Evolutionary conservation across 2,797 vertebrate genomes (phyloP).

Genomic region (Telmatherina bonti): DNA sequence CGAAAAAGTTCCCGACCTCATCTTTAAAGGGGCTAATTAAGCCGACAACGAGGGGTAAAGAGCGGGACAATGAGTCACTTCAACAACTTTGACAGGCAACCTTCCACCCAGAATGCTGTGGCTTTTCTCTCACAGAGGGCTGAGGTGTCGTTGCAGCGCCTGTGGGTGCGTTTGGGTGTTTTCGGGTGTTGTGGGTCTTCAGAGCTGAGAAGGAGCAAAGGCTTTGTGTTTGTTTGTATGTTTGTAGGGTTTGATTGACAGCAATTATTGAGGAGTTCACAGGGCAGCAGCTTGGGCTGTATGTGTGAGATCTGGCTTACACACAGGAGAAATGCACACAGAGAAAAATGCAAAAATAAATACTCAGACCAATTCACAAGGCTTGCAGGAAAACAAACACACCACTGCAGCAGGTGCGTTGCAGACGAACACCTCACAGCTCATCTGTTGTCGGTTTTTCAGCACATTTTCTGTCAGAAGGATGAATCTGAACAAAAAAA

Average conservation of each 20-base stretch:
- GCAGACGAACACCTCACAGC: constrained; percentile 13
- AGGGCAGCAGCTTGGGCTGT: constrained; percentile 36
- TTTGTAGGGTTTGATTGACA: constrained; percentile 70
- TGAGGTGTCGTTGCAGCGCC: constrained; percentile 38
- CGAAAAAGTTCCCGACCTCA: constrained; percentile 50
- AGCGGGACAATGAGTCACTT: constrained; percentile 57
- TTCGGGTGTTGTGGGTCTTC: constrained; percentile 36
- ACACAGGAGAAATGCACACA: constrained; percentile 7
- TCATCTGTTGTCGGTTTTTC: constrained; percentile 11
- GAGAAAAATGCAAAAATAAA: constrained; percentile 20
- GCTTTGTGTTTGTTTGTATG: constrained; percentile 68
- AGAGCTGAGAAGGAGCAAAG: constrained; percentile 23
- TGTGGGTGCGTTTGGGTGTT: constrained; percentile 20
- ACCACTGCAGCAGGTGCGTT: constrained; percentile 20
- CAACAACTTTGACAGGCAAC: constrained; percentile 54
- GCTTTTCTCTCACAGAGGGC: constrained; percentile 58
- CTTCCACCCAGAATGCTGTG: constrained; percentile 37
- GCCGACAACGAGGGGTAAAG: constrained; percentile 55
- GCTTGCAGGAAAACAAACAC: constrained; percentile 8
- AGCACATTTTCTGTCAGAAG: constrained; percentile 16
- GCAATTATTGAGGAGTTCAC: constrained; percentile 65
- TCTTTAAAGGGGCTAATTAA: constrained; percentile 69
- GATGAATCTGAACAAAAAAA: constrained; percentile 8
- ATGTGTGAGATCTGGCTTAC: constrained; percentile 6
- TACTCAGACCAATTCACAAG: neutral